A percentile compares a stretch with the other conserved stretches of the same genome.
Conservation (phyloP, 2,888 invertebrate genomes). For the Odontocolon sp. region DNA sequence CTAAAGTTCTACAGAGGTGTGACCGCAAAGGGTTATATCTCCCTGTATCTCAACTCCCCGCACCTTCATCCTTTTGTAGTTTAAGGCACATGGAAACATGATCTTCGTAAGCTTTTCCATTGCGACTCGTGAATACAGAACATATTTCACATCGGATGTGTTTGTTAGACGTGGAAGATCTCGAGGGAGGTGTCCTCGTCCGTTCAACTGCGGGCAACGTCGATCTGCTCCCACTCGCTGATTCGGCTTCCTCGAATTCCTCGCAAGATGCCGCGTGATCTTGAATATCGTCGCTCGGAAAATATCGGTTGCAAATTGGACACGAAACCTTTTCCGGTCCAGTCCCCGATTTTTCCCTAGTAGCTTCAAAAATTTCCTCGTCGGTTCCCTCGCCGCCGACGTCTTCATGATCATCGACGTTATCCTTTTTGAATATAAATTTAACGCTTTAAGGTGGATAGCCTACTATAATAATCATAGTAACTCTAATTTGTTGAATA, state of each 20-base stretch:
- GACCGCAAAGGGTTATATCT: too few relatives aligned
- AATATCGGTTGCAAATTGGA: constrained; percentile 72
- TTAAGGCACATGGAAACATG: constrained; percentile 67
- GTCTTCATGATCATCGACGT: too few relatives aligned
- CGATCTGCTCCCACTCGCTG: constrained; percentile 39
- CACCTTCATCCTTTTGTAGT: constrained; percentile 31
- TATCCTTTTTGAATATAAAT: too few relatives aligned
- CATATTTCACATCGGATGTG: constrained; percentile 67
- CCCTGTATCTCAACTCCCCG: too few relatives aligned
- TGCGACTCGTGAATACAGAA: constrained; percentile 61
- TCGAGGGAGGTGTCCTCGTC: too few relatives aligned
- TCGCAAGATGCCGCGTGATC: constrained; percentile 72
- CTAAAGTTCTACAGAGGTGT: too few relatives aligned
- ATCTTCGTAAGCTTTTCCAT: constrained; percentile 64
- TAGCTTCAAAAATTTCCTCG: neutral
- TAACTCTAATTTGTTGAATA: too few relatives aligned
- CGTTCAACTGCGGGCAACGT: constrained; percentile 21
- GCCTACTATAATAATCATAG: too few relatives aligned
- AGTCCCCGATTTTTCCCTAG: too few relatives aligned
- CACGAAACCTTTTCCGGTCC: constrained; percentile 60
- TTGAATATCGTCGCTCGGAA: constrained; percentile 66
- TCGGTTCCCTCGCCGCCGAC: constrained; percentile 35
- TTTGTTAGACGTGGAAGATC: neutral
- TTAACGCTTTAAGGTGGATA: too few relatives aligned
- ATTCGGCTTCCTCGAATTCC: constrained; percentile 60